Base-by-base conservation (phyloP, 2,797 vertebrate genomes). In the Acipenser oxyrinchus region DNA sequence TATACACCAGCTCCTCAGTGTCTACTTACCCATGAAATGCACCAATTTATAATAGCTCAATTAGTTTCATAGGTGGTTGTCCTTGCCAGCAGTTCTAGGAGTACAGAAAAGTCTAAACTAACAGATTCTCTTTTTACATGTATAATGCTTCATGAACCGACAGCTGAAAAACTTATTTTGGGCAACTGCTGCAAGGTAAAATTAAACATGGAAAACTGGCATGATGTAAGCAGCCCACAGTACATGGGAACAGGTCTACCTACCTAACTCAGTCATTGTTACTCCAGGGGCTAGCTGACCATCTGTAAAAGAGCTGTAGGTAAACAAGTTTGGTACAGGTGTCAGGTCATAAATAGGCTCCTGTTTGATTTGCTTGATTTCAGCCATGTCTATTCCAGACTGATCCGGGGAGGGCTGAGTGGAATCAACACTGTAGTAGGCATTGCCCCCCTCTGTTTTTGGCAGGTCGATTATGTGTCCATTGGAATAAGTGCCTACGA, bases 291-390 rank as follows among this genome's bases (percentile, higher is more conserved):
- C 90, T 87, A 99, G 88, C 59, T 98, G 96, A 75, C 88, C 94
- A 0, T 93, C 95, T 84, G 93, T 96, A 90, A 98, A 98, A 79
- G 94, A 93, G 77, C 90, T 92, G 79, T 96, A 98, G 84, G 93
- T 93, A 92, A 98, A 97, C 82, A 99, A 90, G 89, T 98, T 97
- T 84, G 97, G 93, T 75, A 98, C 94, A 1, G 96, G 95, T 52
- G 95, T 97, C 85, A 99, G 88, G 88, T 99, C 96, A 69, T 98
- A 99, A 79, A 98, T 92, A 55, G 97, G 97, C 88, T 99, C 97
- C 86, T 98, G 97, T 76, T 99, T 99, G 81, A 99, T 99, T 83
- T 96, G 97, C 89, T 98, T 98, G 88, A 98, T 93, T 79, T 96
- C 96, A 66, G 94, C 93, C 90, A 99, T 96, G 84, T 99, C 96